phyloP scores from a whole-genome alignment of 2,797 vertebrate genomes.

The Phoeniculus purpureus region DNA sequence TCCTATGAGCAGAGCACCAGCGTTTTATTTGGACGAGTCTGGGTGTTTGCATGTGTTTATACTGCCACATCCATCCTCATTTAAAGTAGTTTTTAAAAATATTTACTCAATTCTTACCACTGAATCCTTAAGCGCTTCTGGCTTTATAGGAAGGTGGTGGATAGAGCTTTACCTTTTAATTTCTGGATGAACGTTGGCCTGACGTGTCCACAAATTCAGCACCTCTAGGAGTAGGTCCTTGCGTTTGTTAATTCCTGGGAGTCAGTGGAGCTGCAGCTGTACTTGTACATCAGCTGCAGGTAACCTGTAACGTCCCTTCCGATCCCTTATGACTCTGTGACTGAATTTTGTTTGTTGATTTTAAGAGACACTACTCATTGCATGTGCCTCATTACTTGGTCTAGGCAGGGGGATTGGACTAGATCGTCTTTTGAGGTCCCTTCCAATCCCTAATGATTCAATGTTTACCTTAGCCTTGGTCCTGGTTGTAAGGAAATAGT shows the following conservation, averaged over 20 bases:
- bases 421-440: no score
- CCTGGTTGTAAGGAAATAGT: not conserved
- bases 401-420: no score
- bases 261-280: not conserved
- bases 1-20: not conserved
- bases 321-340: no score
- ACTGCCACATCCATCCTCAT: not conserved
- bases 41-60: not conserved
- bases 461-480: not conserved
- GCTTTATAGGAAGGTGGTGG: not conserved
- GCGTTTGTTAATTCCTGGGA: not conserved
- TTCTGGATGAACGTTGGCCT: not conserved
- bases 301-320: not conserved
- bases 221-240: not conserved
- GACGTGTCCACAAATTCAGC: fast-evolving
- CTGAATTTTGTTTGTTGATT: not conserved
- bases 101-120: not conserved
- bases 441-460: no score
- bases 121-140: not conserved
- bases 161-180: not conserved
- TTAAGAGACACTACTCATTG: not conserved
- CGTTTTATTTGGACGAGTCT: not conserved
- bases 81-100: not conserved
- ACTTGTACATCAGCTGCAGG: not conserved
- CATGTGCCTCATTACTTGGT: not conserved